Evolutionary conservation across 2,113 vertebrate species (phyloP).

Genomic region (Siphamia tubifer): DNA sequence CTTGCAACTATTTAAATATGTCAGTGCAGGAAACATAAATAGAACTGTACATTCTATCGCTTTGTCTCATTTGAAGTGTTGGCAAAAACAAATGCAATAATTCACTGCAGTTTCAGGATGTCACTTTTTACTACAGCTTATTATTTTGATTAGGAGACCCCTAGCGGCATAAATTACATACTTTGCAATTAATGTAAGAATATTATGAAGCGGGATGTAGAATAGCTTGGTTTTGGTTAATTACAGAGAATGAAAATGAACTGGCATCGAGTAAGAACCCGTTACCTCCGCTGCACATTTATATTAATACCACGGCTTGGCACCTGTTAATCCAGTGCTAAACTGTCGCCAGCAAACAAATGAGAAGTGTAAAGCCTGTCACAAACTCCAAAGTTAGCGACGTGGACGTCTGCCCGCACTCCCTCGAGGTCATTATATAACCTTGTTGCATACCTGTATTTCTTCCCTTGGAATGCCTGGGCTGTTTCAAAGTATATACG

Average conservation of each 20-base stretch:
- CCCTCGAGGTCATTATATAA: constrained; percentile 76
- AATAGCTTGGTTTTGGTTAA: constrained; percentile 1
- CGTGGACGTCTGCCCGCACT: constrained; percentile 55
- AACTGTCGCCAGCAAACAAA: constrained; percentile 75
- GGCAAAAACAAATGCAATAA: too few relatives aligned
- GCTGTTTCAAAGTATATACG: constrained; percentile 16
- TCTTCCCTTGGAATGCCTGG: constrained; percentile 45
- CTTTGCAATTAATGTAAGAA: too few relatives aligned
- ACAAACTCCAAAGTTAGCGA: constrained; percentile 75
- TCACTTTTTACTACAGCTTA: too few relatives aligned
- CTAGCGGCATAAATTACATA: too few relatives aligned
- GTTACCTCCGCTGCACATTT: constrained; percentile 8
- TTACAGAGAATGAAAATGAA: neutral
- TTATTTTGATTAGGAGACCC: too few relatives aligned
- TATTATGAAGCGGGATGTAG: too few relatives aligned
- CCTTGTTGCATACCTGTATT: too few relatives aligned
- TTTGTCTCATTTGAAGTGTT: too few relatives aligned
- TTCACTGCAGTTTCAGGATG: too few relatives aligned
- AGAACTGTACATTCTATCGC: too few relatives aligned
- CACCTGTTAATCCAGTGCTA: constrained; percentile 75
- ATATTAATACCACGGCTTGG: constrained; percentile 64
- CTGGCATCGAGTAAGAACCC: neutral
- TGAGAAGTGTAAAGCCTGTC: constrained; percentile 75
- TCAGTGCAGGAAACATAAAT: too few relatives aligned
- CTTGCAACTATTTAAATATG: too few relatives aligned